Conservation (phyloP, 2,797 vertebrate genomes). For the Hyperoplus lanceolatus region DNA sequence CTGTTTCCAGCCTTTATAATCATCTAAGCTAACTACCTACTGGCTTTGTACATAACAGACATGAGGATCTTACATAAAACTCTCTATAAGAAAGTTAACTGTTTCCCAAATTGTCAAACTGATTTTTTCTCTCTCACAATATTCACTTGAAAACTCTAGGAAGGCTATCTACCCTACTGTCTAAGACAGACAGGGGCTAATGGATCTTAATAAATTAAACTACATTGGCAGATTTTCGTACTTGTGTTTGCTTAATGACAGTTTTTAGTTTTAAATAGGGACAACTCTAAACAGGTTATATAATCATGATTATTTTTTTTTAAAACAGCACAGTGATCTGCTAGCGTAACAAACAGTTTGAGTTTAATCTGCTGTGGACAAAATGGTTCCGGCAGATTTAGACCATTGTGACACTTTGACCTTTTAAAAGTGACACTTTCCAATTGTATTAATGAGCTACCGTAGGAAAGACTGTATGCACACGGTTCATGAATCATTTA, state of each 20-base stretch:
- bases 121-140: background rate
- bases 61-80: background rate
- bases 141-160: too few species aligned
- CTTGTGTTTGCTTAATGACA: background rate
- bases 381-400: background rate
- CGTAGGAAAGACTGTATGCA: background rate
- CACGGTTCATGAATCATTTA: conserved; percentile 26
- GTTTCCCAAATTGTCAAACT: background rate
- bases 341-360: background rate
- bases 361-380: background rate
- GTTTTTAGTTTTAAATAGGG: background rate
- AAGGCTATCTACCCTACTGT: too few species aligned
- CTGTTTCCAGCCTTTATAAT: background rate
- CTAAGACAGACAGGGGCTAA: too few species aligned
- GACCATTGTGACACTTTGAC: background rate
- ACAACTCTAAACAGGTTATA: background rate
- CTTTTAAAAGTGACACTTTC: conserved; percentile 10
- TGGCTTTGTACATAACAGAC: background rate
- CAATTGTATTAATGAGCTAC: conserved; percentile 7
- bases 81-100: too few species aligned
- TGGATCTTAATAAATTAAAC: too few species aligned
- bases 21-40: background rate
- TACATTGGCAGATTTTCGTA: background rate
- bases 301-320: background rate
- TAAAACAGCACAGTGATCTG: background rate